Base-by-base conservation (phyloP, 2,113 vertebrate species). In the Cyprinodon tularosa region DNA sequence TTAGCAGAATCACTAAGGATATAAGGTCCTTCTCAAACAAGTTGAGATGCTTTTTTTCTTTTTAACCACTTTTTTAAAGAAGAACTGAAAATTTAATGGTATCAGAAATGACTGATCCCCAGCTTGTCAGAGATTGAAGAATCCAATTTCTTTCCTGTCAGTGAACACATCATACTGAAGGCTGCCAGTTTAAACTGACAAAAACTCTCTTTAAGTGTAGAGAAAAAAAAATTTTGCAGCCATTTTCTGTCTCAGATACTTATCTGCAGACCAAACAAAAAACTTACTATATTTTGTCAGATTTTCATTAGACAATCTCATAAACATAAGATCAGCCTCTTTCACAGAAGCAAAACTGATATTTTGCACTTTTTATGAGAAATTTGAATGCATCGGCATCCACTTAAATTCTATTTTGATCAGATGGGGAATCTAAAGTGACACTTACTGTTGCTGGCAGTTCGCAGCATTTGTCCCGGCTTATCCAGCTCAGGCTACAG, bases 401-500 rank as follows among this genome's bases (percentile, higher is more conserved):
- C 4, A 12, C 8, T 12, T 45, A 42, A 47, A 44, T 29, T 8
- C n/a, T 70, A 3, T 59, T 68, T 37, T 29, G 37, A 44, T 22
- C 53, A 20, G 22, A 53, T 59, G 39, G n/a, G 3, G 13, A 66
- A 36, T 44, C 40, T 14, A 10, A 69, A 76, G 59, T 42, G 62
- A 71, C 64, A 66, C 57, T 96, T 94, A 98, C 98, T 92, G 93
- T 97, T 68, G 98, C 88, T 48, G 98, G 97, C 87, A 99, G 95
- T 88, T 99, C 98, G 84, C 98, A 99, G 88, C 98, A 99, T 95
- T 93, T 97, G 94, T 99, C 98, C 90, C 97, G 95, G 86, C 95
- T 98, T 85, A 97, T 96, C 98, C 98, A 99, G 87, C 98, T 96
- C 12, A 96, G 94, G 83, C 97, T 99, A 94, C 98, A 99, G 62